A percentile compares a stretch with the other conserved stretches of the same genome.
Evolutionary conservation across 2,888 invertebrate species (phyloP).

Genomic region (Chloromyia formosa): DNA sequence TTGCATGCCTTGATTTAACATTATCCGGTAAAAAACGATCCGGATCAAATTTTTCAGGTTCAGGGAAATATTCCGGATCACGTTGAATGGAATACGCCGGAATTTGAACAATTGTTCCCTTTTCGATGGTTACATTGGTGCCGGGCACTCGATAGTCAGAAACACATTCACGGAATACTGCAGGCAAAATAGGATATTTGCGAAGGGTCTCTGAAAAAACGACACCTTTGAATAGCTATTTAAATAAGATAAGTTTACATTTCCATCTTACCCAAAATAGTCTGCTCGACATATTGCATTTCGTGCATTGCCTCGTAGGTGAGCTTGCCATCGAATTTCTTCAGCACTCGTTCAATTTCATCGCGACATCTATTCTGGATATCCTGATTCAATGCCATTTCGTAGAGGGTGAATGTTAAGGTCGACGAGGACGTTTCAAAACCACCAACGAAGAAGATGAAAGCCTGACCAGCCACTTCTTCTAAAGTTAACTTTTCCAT

Average conservation of each 20-base stretch:
- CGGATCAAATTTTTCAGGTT: slow-evolving; percentile 71
- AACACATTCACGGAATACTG: slow-evolving; percentile 64
- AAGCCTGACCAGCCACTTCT: slow-evolving; percentile 17
- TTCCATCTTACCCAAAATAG: slow-evolving; percentile 54
- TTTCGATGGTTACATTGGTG: slow-evolving; percentile 64
- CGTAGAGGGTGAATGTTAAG: slow-evolving; percentile 55
- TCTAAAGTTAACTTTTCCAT: not conserved
- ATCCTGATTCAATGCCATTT: slow-evolving; percentile 56
- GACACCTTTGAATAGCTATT: no score
- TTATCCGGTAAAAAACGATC: slow-evolving; percentile 69
- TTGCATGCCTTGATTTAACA: slow-evolving; percentile 62
- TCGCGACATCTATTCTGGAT: slow-evolving; percentile 54
- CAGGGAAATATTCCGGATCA: slow-evolving; percentile 69
- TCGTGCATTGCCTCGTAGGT: slow-evolving; percentile 57
- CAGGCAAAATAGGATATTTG: slow-evolving; percentile 67
- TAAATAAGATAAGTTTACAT: no score
- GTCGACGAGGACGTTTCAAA: slow-evolving; percentile 58
- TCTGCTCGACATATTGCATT: slow-evolving; percentile 58
- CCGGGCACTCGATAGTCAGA: slow-evolving; percentile 65
- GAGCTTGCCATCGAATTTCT: slow-evolving; percentile 50
- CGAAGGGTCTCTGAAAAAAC: slow-evolving; percentile 66
- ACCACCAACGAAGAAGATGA: slow-evolving; percentile 52
- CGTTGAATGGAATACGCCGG: slow-evolving; percentile 70
- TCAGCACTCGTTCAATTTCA: slow-evolving; percentile 54
- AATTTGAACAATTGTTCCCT: slow-evolving; percentile 67